Percentiles rank a stretch among this genome's conserved stretches.
These are phyloP conservation scores for Amphiprion ocellaris DNA, from an alignment of 2,113 vertebrate genomes.

Conservation along the genomic window DNA sequence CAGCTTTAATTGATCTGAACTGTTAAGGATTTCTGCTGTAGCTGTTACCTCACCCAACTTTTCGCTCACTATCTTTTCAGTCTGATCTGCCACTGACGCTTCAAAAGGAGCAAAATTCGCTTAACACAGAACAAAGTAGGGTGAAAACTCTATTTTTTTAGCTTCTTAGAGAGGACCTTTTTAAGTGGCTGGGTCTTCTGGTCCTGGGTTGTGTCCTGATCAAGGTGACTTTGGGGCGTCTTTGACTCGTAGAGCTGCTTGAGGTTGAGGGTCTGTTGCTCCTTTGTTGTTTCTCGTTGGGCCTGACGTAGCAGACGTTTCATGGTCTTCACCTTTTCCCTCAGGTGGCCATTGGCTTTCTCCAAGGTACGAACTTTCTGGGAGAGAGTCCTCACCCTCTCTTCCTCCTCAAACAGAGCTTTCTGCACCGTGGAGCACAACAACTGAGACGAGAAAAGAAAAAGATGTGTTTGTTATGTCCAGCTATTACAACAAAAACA, in stretches of 20 bases:
- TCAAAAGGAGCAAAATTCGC: background rate
- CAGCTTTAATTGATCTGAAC: background rate
- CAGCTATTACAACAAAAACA: background rate
- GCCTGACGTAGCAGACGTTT: conserved; percentile 87
- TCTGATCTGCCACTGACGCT: background rate
- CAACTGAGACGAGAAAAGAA: conserved; percentile 71
- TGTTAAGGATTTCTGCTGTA: background rate
- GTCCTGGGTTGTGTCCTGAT: conserved; percentile 82
- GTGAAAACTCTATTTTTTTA: conserved; percentile 69
- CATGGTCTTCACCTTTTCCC: conserved; percentile 88
- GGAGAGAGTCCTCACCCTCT: conserved; percentile 85
- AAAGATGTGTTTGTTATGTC: background rate
- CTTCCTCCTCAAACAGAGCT: conserved; percentile 89
- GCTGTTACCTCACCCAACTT: background rate
- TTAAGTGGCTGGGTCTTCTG: conserved; percentile 72
- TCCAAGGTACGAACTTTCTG: conserved; percentile 87
- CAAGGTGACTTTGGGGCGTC: conserved; percentile 68
- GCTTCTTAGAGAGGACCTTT: conserved; percentile 77
- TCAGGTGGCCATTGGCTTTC: conserved; percentile 87
- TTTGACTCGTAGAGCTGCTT: conserved; percentile 81
- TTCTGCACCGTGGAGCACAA: conserved; percentile 88
- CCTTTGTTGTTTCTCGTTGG: conserved; percentile 80
- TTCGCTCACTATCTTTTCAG: background rate
- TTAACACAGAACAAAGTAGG: background rate
- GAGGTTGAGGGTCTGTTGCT: conserved; percentile 81